phyloP scores from a whole-genome alignment of 2,888 invertebrate genomes.

The Cremastobaeus sp. region DNA sequence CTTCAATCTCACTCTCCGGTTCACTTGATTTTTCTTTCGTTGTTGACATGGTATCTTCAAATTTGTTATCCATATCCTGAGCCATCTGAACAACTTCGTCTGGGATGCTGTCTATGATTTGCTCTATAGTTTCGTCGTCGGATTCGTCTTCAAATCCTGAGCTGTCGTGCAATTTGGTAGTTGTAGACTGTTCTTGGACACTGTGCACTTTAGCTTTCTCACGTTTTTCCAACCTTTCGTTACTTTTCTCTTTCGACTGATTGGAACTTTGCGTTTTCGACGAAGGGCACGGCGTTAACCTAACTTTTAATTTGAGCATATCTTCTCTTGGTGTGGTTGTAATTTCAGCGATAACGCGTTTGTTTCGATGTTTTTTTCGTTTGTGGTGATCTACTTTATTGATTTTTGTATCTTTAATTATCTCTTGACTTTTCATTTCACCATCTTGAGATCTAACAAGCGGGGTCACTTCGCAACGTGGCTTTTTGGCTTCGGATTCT shows the following conservation, averaged over 20 bases:
- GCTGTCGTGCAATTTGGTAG: conserved; percentile 46
- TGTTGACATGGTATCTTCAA: conserved; percentile 15
- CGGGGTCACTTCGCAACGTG: conserved; percentile 74
- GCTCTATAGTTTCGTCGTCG: conserved; percentile 71
- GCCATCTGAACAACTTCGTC: conserved; percentile 70
- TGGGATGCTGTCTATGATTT: conserved; percentile 71
- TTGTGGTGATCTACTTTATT: conserved; percentile 71
- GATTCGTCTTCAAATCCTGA: conserved; percentile 30
- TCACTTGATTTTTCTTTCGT: conserved; percentile 31
- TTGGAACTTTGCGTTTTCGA: conserved; percentile 66
- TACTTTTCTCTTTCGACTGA: conserved; percentile 71
- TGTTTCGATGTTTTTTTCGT: conserved; percentile 70
- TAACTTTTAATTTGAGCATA: conserved; percentile 71
- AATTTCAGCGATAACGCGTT: conserved; percentile 74
- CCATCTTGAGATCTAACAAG: conserved; percentile 70
- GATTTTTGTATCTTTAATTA: conserved; percentile 63
- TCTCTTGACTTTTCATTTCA: conserved; percentile 50
- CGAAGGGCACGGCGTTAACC: conserved; percentile 72
- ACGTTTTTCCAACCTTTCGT: conserved; percentile 67
- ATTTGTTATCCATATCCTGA: conserved; percentile 62
- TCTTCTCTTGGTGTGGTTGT: conserved; percentile 74
- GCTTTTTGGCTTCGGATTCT: conserved; percentile 70
- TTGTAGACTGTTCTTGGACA: conserved; percentile 53
- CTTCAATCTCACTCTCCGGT: conserved; percentile 27
- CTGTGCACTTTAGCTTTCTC: conserved; percentile 67